These are phyloP conservation scores for Alectura lathami DNA, from an alignment of 2,113 vertebrate species.

Conservation along the genomic window DNA sequence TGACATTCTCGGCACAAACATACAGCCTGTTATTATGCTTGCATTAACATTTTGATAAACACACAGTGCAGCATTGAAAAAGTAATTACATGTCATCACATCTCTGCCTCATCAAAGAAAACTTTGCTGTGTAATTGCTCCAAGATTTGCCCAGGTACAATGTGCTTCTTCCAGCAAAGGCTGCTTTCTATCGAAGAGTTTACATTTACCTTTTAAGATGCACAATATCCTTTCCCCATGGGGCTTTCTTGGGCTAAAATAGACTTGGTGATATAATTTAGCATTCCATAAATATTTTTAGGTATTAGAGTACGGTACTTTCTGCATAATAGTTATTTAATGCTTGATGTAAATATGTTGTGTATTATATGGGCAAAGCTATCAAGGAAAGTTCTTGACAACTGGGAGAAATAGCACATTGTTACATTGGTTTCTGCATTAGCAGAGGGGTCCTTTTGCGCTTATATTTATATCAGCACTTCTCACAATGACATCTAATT, in stretches of 20 bases:
- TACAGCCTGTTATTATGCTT: conserved; percentile 96
- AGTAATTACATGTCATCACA: conserved; percentile 97
- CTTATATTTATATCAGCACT: conserved; percentile 76
- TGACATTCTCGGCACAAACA: conserved; percentile 88
- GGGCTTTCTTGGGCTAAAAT: conserved; percentile 75
- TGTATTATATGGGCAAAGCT: conserved; percentile 63
- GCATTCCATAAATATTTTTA: conserved; percentile 77
- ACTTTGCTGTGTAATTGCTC: conserved; percentile 82
- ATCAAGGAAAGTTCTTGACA: conserved; percentile 53
- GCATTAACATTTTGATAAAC: conserved; percentile 99
- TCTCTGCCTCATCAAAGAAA: conserved; percentile 84
- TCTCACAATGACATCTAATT: conserved; percentile 79
- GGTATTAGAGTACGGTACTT: conserved; percentile 65
- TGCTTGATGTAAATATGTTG: conserved; percentile 70
- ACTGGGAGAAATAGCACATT: conserved; percentile 65
- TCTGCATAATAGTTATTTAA: conserved; percentile 79
- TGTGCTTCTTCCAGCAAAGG: conserved; percentile 60
- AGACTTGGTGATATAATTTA: conserved; percentile 77
- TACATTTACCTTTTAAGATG: conserved; percentile 78
- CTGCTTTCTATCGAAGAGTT: conserved; percentile 68
- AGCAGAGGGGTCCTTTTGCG: conserved; percentile 71
- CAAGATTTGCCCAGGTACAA: conserved; percentile 79
- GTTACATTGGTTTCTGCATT: conserved; percentile 70
- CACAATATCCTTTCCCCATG: conserved; percentile 71
- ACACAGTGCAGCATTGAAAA: conserved; percentile 88